phyloP scores from a whole-genome alignment of 2,113 vertebrate species.

The Grus americana region DNA sequence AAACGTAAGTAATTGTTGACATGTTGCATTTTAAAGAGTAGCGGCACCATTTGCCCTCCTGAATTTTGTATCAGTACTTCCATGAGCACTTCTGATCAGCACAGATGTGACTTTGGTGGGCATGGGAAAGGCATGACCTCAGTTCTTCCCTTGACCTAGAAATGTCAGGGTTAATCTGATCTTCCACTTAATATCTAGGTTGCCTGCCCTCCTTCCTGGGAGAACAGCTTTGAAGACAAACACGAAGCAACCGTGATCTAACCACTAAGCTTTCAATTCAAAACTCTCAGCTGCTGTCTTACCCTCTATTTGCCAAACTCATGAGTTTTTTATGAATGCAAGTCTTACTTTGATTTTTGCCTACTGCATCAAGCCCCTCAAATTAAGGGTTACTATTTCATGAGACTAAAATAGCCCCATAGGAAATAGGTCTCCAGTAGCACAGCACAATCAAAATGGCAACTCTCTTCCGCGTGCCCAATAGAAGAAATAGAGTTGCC shows the following conservation, averaged over 20 bases:
- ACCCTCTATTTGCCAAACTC: slow-evolving; percentile 10
- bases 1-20: slow-evolving; percentile 64
- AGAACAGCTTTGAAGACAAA: slow-evolving; percentile 28
- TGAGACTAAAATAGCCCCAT: background rate
- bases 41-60: slow-evolving; percentile 19
- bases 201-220: slow-evolving; percentile 20
- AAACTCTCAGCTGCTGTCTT: slow-evolving; percentile 8
- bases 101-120: slow-evolving; percentile 52
- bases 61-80: slow-evolving; percentile 62
- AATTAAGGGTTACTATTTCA: background rate
- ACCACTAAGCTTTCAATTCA: slow-evolving; percentile 1
- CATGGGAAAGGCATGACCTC: slow-evolving; percentile 43
- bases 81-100: slow-evolving; percentile 13
- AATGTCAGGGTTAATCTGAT: slow-evolving; percentile 66
- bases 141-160: slow-evolving; percentile 56
- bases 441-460: background rate
- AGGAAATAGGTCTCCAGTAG: background rate
- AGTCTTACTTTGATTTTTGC: slow-evolving; percentile 24
- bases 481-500: background rate
- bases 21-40: slow-evolving; percentile 39
- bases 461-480: background rate
- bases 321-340: background rate
- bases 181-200: slow-evolving; percentile 47
- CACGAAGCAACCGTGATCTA: background rate
- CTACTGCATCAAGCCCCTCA: background rate